Evolutionary conservation across 2,113 vertebrate species (phyloP), one percentile per base, ranked within the genome.

Genomic region (Octodon degus): DNA sequence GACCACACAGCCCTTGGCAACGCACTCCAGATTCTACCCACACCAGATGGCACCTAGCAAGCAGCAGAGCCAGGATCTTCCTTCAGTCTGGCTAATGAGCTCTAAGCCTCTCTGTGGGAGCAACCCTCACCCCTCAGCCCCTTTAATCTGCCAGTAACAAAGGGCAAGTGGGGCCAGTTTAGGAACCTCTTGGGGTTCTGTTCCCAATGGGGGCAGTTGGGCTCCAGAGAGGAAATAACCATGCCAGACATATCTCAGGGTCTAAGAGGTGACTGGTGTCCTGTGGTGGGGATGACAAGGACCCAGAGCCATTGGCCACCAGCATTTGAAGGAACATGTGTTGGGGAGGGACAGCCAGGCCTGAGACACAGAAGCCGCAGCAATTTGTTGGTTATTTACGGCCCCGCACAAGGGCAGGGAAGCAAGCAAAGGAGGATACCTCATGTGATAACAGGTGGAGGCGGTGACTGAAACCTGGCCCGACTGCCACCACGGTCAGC

Each of bases 1-100:
- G 40, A 68, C 82, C 93, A 79, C 92, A 79, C 95, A 95, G 93
- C 82, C 95, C 90, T 76, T 74, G 94, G 80, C 96, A 92, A 55
- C 37, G 60, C 34, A 37, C 91, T 86, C 79, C 89, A 93, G 96
- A 97, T 97, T 92, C 65, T 60, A 20, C 90, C 0, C 0, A 0
- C 30, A 87, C 97, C 58, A 94, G 92, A 83, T 11, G 72, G 80
- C 34, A 12, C 32, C 74, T 34, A 50, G 70, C 95, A 83, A 96
- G 89, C 85, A 37, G 67, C 1, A 94, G 79, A 94, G 92, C 85
- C 92, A 43, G 65, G 19, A 60, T 0, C 13, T 74, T 93, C 14
- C 2, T 63, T n/a, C 65, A 30, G 85, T 88, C 79, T 53, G 67
- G 60, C 70, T 37, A 34, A 91, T 83, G 47, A 34, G 20, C 17